A percentile compares a stretch with the other conserved stretches of the same genome.
Evolutionary conservation across 2,888 invertebrate species (phyloP).

Genomic region (Hypena proboscidalis): DNA sequence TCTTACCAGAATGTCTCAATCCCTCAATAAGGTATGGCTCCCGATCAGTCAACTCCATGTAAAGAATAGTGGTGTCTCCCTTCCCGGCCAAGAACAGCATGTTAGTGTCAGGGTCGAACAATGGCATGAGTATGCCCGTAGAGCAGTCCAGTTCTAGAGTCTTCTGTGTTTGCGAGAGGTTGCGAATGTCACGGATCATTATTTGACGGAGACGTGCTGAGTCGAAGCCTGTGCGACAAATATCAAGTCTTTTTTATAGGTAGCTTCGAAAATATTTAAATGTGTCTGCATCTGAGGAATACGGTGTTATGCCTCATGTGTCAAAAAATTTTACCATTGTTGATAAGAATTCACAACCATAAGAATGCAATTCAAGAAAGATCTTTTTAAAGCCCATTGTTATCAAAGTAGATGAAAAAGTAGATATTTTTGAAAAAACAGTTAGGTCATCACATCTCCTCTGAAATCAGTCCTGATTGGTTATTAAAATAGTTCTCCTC

Average conservation of each 20-base stretch:
- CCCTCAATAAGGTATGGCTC: slow-evolving; percentile 97
- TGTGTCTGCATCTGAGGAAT: no score
- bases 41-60: slow-evolving; percentile 95
- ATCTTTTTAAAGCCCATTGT: no score
- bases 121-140: slow-evolving; percentile 95
- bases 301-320: no score
- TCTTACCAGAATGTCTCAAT: slow-evolving; percentile 89
- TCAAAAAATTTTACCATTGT: no score
- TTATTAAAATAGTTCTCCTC: no score
- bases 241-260: neutral
- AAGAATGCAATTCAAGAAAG: no score
- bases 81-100: slow-evolving; percentile 98
- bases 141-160: slow-evolving; percentile 93
- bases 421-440: no score
- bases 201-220: slow-evolving; percentile 94
- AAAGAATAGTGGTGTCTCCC: slow-evolving; percentile 96
- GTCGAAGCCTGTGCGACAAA: slow-evolving; percentile 94
- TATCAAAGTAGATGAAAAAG: no score
- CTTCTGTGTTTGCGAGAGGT: slow-evolving; percentile 91
- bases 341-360: no score
- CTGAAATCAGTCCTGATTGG: no score
- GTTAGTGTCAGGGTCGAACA: slow-evolving; percentile 96
- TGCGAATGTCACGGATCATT: slow-evolving; percentile 94
- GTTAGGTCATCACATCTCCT: no score
- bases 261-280: no score